Conservation (phyloP, 1,140 invertebrate genomes). For the Phenacoccus solenopsis region DNA sequence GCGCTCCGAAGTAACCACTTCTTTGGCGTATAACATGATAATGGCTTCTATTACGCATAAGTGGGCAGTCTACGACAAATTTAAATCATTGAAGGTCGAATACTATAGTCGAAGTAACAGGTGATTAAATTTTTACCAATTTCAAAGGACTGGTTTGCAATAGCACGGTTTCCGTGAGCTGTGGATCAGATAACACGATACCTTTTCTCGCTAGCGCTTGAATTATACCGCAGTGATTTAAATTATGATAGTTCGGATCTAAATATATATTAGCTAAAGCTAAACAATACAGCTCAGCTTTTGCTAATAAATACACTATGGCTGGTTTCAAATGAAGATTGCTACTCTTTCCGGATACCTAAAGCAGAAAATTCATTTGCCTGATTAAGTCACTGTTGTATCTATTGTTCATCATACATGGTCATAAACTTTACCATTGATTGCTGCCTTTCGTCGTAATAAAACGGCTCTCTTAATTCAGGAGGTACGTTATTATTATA, state of each 20-base stretch:
- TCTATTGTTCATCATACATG: too few relatives aligned
- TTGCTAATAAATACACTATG: conserved; percentile 79
- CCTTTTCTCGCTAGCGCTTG: conserved; percentile 85
- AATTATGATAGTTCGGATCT: conserved; percentile 87
- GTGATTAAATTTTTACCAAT: too few relatives aligned
- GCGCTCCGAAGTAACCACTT: conserved; percentile 79
- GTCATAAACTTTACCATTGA: not conserved
- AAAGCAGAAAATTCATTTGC: not conserved
- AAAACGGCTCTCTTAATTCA: conserved; percentile 86
- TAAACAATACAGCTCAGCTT: conserved; percentile 90
- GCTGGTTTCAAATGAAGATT: conserved; percentile 70
- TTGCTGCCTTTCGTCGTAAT: conserved; percentile 48
- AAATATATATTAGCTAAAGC: conserved; percentile 92
- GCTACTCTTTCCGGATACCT: not conserved
- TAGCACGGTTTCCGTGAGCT: conserved; percentile 89
- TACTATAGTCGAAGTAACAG: conserved; percentile 31
- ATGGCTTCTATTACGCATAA: conserved; percentile 93
- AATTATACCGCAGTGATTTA: conserved; percentile 87
- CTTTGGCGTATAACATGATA: conserved; percentile 88
- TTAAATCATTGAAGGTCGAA: not conserved
- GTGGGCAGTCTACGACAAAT: conserved; percentile 66
- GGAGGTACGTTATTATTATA: conserved; percentile 92
- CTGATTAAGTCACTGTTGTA: too few relatives aligned
- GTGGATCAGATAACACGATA: conserved; percentile 69
- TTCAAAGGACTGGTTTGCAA: conserved; percentile 90